Evolutionary conservation across 2,797 vertebrate species (phyloP).

Genomic region (Pantherophis alleghaniensis): DNA sequence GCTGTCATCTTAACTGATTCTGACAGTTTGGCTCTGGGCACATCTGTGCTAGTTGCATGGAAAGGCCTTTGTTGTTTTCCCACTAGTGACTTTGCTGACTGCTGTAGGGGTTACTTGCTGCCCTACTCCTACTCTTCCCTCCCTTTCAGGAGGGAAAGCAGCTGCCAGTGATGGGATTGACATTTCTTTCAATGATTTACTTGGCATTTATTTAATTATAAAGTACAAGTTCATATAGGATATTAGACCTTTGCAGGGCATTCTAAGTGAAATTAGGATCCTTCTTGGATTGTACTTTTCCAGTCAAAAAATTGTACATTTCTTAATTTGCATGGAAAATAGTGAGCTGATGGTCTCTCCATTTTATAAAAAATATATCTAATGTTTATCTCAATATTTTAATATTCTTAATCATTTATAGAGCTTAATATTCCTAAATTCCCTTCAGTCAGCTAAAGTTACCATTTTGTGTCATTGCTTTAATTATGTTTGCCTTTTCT

Average conservation of each 20-base stretch:
- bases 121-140: conserved; percentile 65
- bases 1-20: conserved; percentile 93
- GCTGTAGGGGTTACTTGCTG: conserved; percentile 75
- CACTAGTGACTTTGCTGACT: conserved; percentile 78
- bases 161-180: conserved; percentile 77
- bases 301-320: neutral
- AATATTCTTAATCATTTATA: neutral
- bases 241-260: neutral
- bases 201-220: conserved; percentile 71
- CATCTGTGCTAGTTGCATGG: conserved; percentile 91
- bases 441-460: neutral
- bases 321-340: neutral
- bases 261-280: neutral
- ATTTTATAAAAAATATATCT: neutral
- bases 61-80: conserved; percentile 85
- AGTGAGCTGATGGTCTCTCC: neutral
- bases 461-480: neutral
- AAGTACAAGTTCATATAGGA: conserved; percentile 29
- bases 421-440: neutral
- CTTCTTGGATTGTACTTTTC: neutral
- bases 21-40: conserved; percentile 94
- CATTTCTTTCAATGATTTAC: conserved; percentile 75
- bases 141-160: conserved; percentile 69
- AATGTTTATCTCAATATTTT: conserved; percentile 23
- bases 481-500: neutral